Conservation (phyloP, 1,140 invertebrate genomes). For the Ceratoteleas bidentatus region DNA sequence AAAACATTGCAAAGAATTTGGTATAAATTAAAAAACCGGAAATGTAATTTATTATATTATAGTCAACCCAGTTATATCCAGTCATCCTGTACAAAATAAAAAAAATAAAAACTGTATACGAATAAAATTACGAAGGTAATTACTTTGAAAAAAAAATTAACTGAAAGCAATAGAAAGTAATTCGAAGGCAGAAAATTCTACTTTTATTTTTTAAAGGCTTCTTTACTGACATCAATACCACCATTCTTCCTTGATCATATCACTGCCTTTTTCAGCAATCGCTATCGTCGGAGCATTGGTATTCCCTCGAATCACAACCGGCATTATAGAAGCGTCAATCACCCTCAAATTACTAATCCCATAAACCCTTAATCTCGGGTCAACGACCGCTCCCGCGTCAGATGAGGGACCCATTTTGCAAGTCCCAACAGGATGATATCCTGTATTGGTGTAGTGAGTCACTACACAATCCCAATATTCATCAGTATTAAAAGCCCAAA, state of each 20-base stretch:
- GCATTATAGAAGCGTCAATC: constrained; percentile 90
- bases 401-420: constrained; percentile 82
- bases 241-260: constrained; percentile 91
- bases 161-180: too few species aligned
- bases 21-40: too few species aligned
- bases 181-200: too few species aligned
- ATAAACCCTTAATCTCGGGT: constrained; percentile 87
- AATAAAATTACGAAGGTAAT: too few species aligned
- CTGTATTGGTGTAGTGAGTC: constrained; percentile 76
- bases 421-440: constrained; percentile 80
- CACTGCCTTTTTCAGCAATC: constrained; percentile 93
- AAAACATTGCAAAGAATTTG: too few species aligned
- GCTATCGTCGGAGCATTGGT: constrained; percentile 92
- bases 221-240: too few species aligned
- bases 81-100: too few species aligned
- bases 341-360: constrained; percentile 87
- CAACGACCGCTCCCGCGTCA: constrained; percentile 85
- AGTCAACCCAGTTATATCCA: too few species aligned
- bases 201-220: too few species aligned
- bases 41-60: too few species aligned
- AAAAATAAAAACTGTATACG: too few species aligned
- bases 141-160: too few species aligned
- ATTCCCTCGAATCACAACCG: constrained; percentile 88
- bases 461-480: constrained; percentile 83
- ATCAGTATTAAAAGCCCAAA: constrained; percentile 65